Evolutionary conservation across 2,888 invertebrate genomes (phyloP).

Genomic region (Tipula unca): DNA sequence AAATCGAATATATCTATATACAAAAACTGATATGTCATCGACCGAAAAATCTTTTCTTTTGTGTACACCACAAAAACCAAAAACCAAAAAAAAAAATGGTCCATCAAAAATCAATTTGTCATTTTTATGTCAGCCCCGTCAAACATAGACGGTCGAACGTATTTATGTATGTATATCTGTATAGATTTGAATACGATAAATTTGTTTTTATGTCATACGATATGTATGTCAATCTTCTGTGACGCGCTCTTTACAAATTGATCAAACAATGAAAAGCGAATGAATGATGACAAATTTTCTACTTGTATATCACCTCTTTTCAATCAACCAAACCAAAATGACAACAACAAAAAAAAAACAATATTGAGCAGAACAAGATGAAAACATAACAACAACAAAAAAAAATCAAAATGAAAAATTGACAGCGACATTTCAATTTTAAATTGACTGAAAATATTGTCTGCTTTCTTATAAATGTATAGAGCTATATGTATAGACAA

Average conservation of each 20-base stretch:
- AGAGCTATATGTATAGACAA: background rate
- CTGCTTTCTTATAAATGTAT: no score
- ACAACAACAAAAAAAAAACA: background rate
- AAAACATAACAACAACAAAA: background rate
- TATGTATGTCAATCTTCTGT: background rate
- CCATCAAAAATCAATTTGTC: slow-evolving; percentile 8
- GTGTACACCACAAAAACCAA: background rate
- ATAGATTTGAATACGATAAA: background rate
- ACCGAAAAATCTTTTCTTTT: background rate
- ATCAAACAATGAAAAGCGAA: background rate
- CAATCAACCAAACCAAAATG: background rate
- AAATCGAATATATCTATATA: background rate
- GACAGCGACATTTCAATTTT: background rate
- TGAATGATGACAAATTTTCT: background rate
- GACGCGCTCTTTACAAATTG: background rate
- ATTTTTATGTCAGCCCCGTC: background rate
- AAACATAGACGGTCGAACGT: background rate
- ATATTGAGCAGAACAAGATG: background rate
- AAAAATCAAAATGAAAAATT: background rate
- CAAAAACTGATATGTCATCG: background rate
- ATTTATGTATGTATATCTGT: background rate
- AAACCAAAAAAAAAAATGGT: background rate
- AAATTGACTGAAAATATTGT: background rate
- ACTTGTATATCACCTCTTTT: slow-evolving; percentile 3
- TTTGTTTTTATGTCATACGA: background rate